phyloP scores from a whole-genome alignment of 2,113 vertebrate species.

The Marcusenius ussheri region DNA sequence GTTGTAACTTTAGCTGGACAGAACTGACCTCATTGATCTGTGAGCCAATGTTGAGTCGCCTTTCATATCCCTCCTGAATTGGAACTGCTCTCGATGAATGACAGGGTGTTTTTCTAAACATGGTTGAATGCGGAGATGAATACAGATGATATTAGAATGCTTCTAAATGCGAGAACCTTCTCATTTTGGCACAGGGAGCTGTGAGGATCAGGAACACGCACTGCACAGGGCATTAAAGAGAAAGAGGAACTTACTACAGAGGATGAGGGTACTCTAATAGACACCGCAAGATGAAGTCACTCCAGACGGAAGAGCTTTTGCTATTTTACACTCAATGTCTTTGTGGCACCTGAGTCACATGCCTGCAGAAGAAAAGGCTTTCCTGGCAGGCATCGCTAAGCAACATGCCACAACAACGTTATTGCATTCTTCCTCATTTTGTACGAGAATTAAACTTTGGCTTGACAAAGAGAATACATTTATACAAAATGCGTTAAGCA shows the following conservation, averaged over 20 bases:
- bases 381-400: not conserved
- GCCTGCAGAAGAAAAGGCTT: not conserved
- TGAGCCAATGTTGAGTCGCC: not conserved
- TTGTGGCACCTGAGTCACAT: not conserved
- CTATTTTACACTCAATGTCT: not conserved
- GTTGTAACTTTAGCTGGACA: not conserved
- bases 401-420: not conserved
- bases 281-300: not conserved
- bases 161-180: not conserved
- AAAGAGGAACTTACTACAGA: conserved; percentile 65
- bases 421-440: not conserved
- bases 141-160: not conserved
- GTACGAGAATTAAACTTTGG: not conserved
- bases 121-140: not conserved
- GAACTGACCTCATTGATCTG: not conserved
- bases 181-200: conserved; percentile 48
- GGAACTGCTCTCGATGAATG: not conserved
- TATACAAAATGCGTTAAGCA: not conserved
- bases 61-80: not conserved
- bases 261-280: conserved; percentile 59
- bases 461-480: not conserved
- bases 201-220: conserved; percentile 40
- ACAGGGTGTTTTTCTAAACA: not conserved
- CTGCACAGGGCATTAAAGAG: conserved; percentile 60
- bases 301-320: not conserved